Conservation (phyloP, 2,888 invertebrate genomes). For the Hirtodrosophila cameraria region DNA sequence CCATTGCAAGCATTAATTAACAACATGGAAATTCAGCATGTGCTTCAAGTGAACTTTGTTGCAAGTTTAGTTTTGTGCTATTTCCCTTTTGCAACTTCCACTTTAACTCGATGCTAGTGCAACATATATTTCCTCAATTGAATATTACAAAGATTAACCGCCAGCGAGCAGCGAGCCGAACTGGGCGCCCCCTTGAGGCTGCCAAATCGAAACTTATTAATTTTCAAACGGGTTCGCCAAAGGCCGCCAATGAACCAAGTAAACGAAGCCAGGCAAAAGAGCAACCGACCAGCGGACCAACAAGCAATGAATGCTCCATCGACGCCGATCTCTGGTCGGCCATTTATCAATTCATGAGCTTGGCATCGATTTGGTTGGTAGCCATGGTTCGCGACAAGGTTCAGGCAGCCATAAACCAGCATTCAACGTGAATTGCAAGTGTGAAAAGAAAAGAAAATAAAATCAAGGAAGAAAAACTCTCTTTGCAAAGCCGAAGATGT, state of each 20-base stretch:
- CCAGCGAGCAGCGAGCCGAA: slow-evolving; percentile 13
- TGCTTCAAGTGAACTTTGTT: slow-evolving; percentile 28
- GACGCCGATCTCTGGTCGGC: slow-evolving; percentile 59
- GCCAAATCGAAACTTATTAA: slow-evolving; percentile 76
- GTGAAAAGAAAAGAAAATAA: slow-evolving; percentile 56
- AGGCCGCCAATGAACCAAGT: slow-evolving; percentile 42
- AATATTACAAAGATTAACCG: slow-evolving; percentile 55
- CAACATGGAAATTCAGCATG: slow-evolving; percentile 56
- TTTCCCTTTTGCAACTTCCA: not conserved
- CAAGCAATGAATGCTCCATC: slow-evolving; percentile 19
- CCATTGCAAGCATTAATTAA: slow-evolving; percentile 76
- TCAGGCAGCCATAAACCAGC: slow-evolving; percentile 45
- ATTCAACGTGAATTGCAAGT: slow-evolving; percentile 52
- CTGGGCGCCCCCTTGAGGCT: slow-evolving; percentile 42
- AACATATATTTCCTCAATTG: slow-evolving; percentile 72
- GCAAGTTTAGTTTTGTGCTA: slow-evolving; percentile 21
- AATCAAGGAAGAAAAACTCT: no score
- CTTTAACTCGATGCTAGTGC: slow-evolving; percentile 8
- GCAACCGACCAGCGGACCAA: slow-evolving; percentile 5
- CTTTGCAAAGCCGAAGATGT: no score
- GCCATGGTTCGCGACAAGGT: slow-evolving; percentile 53
- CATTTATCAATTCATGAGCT: slow-evolving; percentile 71
- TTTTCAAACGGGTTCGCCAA: slow-evolving; percentile 69
- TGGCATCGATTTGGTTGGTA: slow-evolving; percentile 47
- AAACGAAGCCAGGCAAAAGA: slow-evolving; percentile 7